These are phyloP conservation scores for Laticauda colubrina DNA, from an alignment of 2,113 vertebrate species.

Conservation along the genomic window DNA sequence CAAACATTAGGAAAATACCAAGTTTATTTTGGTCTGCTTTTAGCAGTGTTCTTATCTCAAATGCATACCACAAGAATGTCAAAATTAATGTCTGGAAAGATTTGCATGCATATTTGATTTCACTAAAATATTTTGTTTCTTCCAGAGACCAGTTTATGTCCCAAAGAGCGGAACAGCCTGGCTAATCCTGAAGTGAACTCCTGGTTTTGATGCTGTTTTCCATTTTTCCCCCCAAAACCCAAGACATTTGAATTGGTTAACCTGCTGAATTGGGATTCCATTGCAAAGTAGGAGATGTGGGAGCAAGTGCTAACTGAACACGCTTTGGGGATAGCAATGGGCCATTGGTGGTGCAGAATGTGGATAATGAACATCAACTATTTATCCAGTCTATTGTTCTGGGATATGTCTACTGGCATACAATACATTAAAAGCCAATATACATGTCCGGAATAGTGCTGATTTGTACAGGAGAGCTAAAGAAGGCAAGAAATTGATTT, in stretches of 20 bases:
- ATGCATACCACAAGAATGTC: not conserved
- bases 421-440: not conserved
- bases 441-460: conserved; percentile 20
- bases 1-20: not conserved
- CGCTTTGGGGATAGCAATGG: not conserved
- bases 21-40: not conserved
- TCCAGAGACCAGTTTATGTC: not conserved
- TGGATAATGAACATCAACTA: not conserved
- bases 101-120: not conserved
- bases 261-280: not conserved
- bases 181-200: not conserved
- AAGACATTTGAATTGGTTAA: not conserved
- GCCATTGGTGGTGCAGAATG: not conserved
- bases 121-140: not conserved
- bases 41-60: not conserved
- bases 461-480: not conserved
- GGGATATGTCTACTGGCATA: not conserved
- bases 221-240: not conserved
- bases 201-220: not conserved
- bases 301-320: not conserved
- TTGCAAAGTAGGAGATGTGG: not conserved
- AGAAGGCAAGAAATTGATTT: conserved; percentile 28
- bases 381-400: conserved; percentile 4
- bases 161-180: not conserved
- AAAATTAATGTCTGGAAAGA: not conserved